Conservation (phyloP, 2,888 invertebrate species). For the Deilephila porcellus region DNA sequence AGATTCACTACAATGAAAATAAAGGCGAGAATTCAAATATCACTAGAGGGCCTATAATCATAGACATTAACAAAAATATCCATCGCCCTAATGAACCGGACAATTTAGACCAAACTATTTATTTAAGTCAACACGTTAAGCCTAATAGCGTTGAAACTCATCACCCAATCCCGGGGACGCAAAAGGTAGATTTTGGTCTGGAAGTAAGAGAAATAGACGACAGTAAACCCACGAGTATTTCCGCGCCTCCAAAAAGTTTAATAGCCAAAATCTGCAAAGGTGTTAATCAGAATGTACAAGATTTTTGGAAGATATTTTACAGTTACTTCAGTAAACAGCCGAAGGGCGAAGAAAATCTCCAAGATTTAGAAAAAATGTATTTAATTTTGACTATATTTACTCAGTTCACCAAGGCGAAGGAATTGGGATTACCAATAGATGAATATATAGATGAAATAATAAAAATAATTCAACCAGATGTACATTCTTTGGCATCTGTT, state of each 20-base stretch:
- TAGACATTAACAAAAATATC: too few relatives aligned
- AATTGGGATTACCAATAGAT: neutral
- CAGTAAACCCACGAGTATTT: neutral
- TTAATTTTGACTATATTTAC: constrained; percentile 16
- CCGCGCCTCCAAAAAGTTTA: neutral
- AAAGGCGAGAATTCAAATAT: too few relatives aligned
- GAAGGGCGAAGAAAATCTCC: neutral
- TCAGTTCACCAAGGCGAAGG: neutral
- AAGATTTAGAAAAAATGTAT: constrained; percentile 9
- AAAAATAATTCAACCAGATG: constrained; percentile 1
- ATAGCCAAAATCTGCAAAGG: constrained; percentile 12
- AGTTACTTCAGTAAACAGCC: neutral
- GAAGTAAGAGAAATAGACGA: neutral
- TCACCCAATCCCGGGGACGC: too few relatives aligned
- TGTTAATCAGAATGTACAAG: constrained; percentile 8
- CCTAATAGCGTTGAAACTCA: too few relatives aligned
- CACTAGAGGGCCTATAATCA: too few relatives aligned
- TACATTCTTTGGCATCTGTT: neutral
- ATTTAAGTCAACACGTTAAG: too few relatives aligned
- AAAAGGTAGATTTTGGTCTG: neutral
- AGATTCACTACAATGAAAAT: too few relatives aligned
- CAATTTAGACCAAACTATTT: too few relatives aligned
- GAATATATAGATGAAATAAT: neutral
- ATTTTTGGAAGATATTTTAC: constrained; percentile 24
- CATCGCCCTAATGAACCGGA: too few relatives aligned